These are phyloP conservation scores for Tapirus terrestris DNA, from an alignment of 2,113 vertebrate species.

Conservation along the genomic window DNA sequence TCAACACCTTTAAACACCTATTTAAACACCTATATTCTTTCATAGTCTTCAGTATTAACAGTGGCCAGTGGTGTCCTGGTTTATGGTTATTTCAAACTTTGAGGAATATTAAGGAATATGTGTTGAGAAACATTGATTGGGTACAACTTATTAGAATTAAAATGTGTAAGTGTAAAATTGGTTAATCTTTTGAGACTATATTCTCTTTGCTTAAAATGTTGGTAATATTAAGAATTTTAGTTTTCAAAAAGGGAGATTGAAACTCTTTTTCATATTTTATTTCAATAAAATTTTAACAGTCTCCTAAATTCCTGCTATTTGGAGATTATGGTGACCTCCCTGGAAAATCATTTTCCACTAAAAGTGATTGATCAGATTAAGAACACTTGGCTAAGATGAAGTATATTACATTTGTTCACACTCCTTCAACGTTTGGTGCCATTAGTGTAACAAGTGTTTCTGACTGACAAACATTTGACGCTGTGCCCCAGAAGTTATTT, in stretches of 20 bases:
- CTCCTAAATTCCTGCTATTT: neutral
- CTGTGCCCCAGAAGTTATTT: neutral
- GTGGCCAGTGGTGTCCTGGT: neutral
- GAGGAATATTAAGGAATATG: neutral
- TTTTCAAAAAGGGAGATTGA: neutral
- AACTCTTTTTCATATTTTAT: neutral
- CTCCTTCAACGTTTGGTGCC: neutral
- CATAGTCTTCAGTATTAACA: neutral
- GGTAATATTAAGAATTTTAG: neutral
- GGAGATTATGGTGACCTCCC: neutral
- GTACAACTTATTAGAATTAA: neutral
- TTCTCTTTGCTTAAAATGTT: neutral
- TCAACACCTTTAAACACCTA: neutral
- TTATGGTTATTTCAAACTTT: slow-evolving; percentile 29
- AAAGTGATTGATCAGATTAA: neutral
- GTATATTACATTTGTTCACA: neutral
- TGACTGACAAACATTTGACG: neutral
- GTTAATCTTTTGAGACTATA: neutral
- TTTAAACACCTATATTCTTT: neutral
- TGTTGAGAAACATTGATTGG: neutral
- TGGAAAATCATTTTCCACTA: neutral
- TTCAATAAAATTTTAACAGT: slow-evolving; percentile 4
- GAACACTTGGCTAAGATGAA: neutral
- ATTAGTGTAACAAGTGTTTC: neutral
- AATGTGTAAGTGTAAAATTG: neutral